Evolutionary conservation across 2,113 vertebrate species (phyloP).

Genomic region (Charadrius vociferus): DNA sequence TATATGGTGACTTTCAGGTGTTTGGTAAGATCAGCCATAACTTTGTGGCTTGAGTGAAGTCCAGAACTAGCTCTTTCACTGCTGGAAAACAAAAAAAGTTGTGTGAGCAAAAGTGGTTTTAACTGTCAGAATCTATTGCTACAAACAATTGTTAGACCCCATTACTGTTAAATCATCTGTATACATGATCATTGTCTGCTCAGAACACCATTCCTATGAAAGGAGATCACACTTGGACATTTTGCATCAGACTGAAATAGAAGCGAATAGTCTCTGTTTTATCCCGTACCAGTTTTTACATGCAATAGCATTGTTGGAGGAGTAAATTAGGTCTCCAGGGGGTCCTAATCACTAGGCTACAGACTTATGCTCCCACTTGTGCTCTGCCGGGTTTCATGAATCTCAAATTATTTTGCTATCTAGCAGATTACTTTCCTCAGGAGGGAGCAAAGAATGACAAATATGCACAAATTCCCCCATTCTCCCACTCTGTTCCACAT

Average conservation of each 20-base stretch:
- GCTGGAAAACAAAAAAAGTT: not conserved
- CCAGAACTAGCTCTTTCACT: not conserved
- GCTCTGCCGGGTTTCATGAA: slow-evolving; percentile 36
- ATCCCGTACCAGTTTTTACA: not conserved
- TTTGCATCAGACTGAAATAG: not conserved
- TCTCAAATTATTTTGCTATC: slow-evolving; percentile 64
- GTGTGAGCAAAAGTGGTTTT: not conserved
- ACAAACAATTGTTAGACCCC: not conserved
- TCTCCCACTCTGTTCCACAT: not conserved
- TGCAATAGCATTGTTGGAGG: not conserved
- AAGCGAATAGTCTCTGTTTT: not conserved
- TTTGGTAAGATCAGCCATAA: not conserved
- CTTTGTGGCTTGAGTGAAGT: not conserved
- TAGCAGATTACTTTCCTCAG: slow-evolving; percentile 43
- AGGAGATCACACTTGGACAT: not conserved
- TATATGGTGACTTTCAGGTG: not conserved
- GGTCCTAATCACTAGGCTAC: slow-evolving; percentile 44
- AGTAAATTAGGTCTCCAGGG: slow-evolving; percentile 51
- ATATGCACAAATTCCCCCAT: not conserved
- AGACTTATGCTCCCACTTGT: slow-evolving; percentile 29
- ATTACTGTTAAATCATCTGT: not conserved
- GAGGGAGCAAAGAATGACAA: slow-evolving; percentile 22
- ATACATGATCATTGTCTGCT: not conserved
- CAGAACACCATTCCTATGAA: not conserved
- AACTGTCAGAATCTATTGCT: not conserved